Base-by-base conservation (phyloP, 2,888 invertebrate genomes). In the Sinelater perroti region DNA sequence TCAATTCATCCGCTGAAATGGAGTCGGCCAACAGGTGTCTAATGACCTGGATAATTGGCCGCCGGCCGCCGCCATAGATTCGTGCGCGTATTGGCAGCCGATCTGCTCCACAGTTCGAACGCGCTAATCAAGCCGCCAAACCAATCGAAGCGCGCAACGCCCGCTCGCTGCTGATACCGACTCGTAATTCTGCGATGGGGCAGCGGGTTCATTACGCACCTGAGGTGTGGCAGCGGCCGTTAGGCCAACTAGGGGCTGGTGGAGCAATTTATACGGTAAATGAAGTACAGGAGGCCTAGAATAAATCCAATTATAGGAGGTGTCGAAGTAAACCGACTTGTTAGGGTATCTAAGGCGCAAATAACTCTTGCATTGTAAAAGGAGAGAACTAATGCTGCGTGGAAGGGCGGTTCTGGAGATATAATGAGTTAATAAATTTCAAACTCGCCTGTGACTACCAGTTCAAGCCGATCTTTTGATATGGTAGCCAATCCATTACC, bases 11-110 rank as follows among this genome's bases (percentile, higher is more conserved):
- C 8, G 16, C 28, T 30, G 18, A 31, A 17, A 45, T 45, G 45
- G 45, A 16, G 11, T 30, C 6, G 31, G 14, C 28, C 7, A 45
- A 45, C 45, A 45, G 45, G 45, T 45, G 45, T 45, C 31, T 45
- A 45, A 45, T 45, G 45, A 45, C 45, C 45, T 45, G 45, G 18
- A 45, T 45, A 28, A 45, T 45, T 45, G 24, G 31, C n/a, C 13
- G 31, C 31, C 45, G 30, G 30, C 30, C 45, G 16, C 13, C 6
- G 24, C 10, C 17, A 38, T 8, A 16, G 38, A 40, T 24, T 40
- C 24, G 14, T 13, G 40, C 18, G 20, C 7, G 13, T 45, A 26
- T 30, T 20, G 30, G 30, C 13, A 17, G 20, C 45, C 17, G 28
- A 44, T 13, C 28, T 16, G 10, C 17, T 44, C 26, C 14, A 44